Conservation (phyloP, 2,797 vertebrate species). For the Psittacula echo region DNA sequence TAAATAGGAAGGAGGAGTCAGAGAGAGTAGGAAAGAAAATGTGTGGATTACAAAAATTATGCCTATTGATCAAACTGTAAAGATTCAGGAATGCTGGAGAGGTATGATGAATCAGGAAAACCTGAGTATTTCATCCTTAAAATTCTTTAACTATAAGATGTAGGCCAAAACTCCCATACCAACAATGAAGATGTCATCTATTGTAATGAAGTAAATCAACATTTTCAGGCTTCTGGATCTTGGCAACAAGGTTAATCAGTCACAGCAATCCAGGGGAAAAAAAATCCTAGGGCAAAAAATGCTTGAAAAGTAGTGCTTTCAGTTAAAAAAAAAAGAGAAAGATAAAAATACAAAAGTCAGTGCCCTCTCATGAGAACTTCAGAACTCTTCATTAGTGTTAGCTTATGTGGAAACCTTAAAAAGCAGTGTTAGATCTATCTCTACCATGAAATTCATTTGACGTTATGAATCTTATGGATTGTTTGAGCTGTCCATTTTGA, state of each 20-base stretch:
- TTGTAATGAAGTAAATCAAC: conserved; percentile 11
- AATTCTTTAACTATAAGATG: neutral
- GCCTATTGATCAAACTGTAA: neutral
- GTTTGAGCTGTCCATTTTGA: conserved; percentile 71
- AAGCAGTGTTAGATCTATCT: conserved; percentile 74
- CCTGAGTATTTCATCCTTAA: neutral
- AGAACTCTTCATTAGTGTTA: conserved; percentile 54
- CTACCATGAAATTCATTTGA: conserved; percentile 81
- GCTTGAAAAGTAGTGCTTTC: conserved; percentile 52
- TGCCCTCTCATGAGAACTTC: conserved; percentile 63
- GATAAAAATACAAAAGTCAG: conserved; percentile 41
- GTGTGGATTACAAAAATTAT: neutral
- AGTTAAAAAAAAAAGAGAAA: conserved; percentile 18
- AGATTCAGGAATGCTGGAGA: neutral
- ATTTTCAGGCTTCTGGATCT: conserved; percentile 38
- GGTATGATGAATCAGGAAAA: neutral
- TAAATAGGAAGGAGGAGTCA: neutral
- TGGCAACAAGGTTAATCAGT: conserved; percentile 45
- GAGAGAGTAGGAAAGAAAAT: neutral
- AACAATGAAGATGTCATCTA: conserved; percentile 70
- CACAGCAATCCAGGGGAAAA: conserved; percentile 1
- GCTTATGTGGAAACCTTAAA: conserved; percentile 48
- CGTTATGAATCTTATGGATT: conserved; percentile 76
- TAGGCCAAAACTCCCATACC: conserved; percentile 30
- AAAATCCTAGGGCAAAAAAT: conserved; percentile 43